A percentile compares a stretch with the other conserved stretches of the same genome.
Conservation (phyloP, 2,113 vertebrate genomes). For the Menidia beryllina region DNA sequence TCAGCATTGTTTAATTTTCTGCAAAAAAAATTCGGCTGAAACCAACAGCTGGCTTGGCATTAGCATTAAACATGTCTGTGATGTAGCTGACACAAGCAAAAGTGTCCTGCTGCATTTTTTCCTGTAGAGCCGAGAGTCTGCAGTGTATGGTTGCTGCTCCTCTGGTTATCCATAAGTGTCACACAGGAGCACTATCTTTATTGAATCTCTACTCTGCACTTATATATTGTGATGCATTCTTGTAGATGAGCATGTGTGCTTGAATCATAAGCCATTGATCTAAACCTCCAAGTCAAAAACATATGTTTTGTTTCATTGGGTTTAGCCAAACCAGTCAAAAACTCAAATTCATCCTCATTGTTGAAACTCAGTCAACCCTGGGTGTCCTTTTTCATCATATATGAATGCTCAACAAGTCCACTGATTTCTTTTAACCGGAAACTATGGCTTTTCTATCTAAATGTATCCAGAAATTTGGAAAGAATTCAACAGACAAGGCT, state of each 20-base stretch:
- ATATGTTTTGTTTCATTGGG: neutral
- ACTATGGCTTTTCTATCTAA: no score
- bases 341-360: no score
- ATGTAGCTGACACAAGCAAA: conserved; percentile 26
- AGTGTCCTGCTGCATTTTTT: conserved; percentile 20
- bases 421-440: no score
- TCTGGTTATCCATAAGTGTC: conserved; percentile 5
- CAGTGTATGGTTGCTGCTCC: conserved; percentile 10
- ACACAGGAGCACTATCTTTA: neutral
- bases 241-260: conserved; percentile 2
- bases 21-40: conserved; percentile 16
- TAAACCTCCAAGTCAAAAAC: neutral
- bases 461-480: no score
- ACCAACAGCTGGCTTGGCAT: conserved; percentile 13
- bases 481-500: no score
- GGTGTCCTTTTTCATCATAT: no score
- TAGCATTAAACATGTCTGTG: conserved; percentile 13
- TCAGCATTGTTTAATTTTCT: conserved; percentile 5
- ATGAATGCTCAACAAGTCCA: no score
- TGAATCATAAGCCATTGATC: neutral
- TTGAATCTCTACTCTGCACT: conserved; percentile 11
- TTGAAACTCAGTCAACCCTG: no score
- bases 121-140: conserved; percentile 6
- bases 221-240: neutral
- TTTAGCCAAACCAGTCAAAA: neutral